phyloP scores from a whole-genome alignment of 2,888 invertebrate species.

The Ferrisia virgata region DNA sequence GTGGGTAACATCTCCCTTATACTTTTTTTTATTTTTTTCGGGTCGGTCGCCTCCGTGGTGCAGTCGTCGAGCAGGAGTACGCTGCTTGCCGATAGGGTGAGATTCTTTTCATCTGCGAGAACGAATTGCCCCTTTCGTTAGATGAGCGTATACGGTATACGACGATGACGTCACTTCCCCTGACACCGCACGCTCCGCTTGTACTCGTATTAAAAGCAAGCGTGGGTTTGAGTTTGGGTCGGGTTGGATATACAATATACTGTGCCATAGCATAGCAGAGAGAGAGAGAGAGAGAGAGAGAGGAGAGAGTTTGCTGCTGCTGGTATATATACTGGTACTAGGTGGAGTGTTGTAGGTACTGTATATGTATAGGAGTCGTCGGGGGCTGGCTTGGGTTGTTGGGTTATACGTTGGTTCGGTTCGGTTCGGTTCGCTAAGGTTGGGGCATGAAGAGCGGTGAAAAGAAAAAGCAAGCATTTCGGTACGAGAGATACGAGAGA shows the following conservation, averaged over 20 bases:
- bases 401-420: background rate
- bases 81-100: background rate
- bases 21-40: background rate
- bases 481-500: too few relatives aligned
- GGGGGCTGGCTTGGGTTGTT: background rate
- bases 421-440: background rate
- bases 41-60: background rate
- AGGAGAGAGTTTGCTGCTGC: background rate
- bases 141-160: slow-evolving; percentile 6
- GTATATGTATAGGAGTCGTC: background rate
- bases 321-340: background rate
- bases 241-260: background rate
- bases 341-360: background rate
- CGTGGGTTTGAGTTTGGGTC: background rate
- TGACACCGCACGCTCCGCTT: background rate
- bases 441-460: background rate
- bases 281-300: too few relatives aligned
- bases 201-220: background rate
- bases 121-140: slow-evolving; percentile 8
- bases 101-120: slow-evolving; percentile 19
- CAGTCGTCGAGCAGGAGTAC: background rate
- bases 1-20: background rate
- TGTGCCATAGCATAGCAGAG: too few relatives aligned
- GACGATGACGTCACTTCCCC: slow-evolving; percentile 44
- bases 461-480: slow-evolving; percentile 7